Percentiles rank a stretch among this genome's conserved stretches.
phyloP scores from a whole-genome alignment of 2,797 vertebrate species.

The Sternotherus odoratus region DNA sequence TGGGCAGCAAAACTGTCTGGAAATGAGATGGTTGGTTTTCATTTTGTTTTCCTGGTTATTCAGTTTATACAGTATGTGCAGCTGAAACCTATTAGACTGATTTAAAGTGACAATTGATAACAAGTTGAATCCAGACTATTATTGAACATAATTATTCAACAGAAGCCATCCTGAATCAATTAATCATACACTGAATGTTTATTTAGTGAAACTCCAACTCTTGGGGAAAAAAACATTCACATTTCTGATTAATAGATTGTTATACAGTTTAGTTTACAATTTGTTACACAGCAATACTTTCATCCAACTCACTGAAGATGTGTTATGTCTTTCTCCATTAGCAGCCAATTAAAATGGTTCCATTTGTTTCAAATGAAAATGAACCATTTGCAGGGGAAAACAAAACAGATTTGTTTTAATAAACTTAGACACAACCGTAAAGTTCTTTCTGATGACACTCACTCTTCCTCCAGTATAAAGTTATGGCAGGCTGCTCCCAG shows the following conservation, averaged over 20 bases:
- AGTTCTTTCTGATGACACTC: conserved; percentile 44
- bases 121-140: background rate
- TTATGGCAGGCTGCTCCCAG: conserved; percentile 57
- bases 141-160: conserved; percentile 51
- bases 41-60: background rate
- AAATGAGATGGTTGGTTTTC: background rate
- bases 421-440: conserved; percentile 22
- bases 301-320: background rate
- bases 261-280: conserved; percentile 1
- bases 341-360: conserved; percentile 11
- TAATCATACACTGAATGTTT: conserved; percentile 59
- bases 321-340: conserved; percentile 23
- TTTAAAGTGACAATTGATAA: background rate
- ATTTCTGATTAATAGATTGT: conserved; percentile 51
- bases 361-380: background rate
- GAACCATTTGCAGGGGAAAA: conserved; percentile 37
- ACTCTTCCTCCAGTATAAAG: conserved; percentile 50
- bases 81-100: background rate
- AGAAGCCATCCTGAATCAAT: conserved; percentile 11
- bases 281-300: conserved; percentile 7
- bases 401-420: conserved; percentile 55
- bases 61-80: background rate
- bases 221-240: conserved; percentile 24
- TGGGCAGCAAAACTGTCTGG: background rate
- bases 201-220: conserved; percentile 54